These are phyloP conservation scores for Lepeophtheirus salmonis DNA, from an alignment of 1,140 invertebrate genomes.

Conservation along the genomic window DNA sequence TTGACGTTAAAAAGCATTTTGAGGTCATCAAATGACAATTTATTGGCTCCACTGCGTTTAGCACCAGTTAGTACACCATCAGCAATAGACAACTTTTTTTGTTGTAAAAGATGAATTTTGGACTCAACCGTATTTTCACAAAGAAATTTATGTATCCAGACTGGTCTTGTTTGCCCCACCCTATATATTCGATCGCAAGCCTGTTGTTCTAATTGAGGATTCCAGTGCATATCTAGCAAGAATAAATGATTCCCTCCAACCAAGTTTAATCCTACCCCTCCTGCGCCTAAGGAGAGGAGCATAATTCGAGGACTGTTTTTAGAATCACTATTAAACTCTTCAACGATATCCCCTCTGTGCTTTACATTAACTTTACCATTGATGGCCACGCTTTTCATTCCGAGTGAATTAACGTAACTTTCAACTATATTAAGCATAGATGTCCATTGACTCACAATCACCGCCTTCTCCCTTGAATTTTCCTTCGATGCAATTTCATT, in stretches of 20 bases:
- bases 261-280: constrained; percentile 75
- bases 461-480: constrained; percentile 39
- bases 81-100: constrained; percentile 55
- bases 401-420: constrained; percentile 33
- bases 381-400: constrained; percentile 39
- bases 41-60: constrained; percentile 34
- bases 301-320: constrained; percentile 38
- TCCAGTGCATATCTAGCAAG: constrained; percentile 80
- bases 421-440: constrained; percentile 47
- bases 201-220: constrained; percentile 76
- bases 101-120: constrained; percentile 53
- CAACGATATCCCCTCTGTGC: constrained; percentile 38
- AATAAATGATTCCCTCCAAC: constrained; percentile 75
- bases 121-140: constrained; percentile 65
- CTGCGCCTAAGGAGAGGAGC: constrained; percentile 63
- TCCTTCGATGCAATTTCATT: constrained; percentile 6
- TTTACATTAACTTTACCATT: constrained; percentile 43
- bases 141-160: constrained; percentile 66
- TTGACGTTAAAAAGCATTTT: constrained; percentile 47
- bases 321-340: constrained; percentile 44
- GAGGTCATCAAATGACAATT: constrained; percentile 54
- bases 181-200: constrained; percentile 78
- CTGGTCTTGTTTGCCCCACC: constrained; percentile 60
- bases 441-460: constrained; percentile 74
- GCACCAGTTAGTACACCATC: constrained; percentile 49